phyloP scores from a whole-genome alignment of 2,113 vertebrate genomes.

The Erpornis zantholeuca region DNA sequence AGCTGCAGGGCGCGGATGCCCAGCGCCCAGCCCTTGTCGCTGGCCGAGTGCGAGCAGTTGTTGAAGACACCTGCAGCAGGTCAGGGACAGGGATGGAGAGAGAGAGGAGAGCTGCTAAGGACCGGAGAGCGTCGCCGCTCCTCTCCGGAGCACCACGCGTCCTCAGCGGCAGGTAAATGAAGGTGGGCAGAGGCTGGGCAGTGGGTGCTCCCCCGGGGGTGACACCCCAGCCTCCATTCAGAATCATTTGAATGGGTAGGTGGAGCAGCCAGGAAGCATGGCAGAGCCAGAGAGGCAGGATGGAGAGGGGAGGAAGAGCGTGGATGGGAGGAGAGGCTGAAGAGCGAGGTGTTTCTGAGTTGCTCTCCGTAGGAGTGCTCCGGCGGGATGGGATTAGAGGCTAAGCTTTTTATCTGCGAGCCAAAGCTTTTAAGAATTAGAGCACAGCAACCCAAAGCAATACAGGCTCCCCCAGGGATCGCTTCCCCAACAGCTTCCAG shows the following conservation, averaged over 20 bases:
- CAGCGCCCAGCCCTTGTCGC: conserved; percentile 91
- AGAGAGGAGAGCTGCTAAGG: neutral
- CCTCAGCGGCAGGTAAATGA: accelerated
- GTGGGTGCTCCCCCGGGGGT: too few relatives aligned
- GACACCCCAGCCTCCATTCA: neutral
- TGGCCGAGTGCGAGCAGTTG: conserved; percentile 89
- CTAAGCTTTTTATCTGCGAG: conserved; percentile 39
- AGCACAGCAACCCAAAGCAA: conserved; percentile 1
- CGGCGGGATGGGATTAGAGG: neutral
- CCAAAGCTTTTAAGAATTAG: conserved; percentile 53
- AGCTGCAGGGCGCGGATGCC: conserved; percentile 83
- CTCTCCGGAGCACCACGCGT: accelerated
- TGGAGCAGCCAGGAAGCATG: neutral
- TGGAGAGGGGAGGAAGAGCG: neutral
- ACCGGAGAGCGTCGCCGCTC: neutral
- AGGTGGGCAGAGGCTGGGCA: neutral
- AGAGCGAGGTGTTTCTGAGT: neutral
- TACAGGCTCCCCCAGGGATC: neutral
- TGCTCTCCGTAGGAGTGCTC: neutral
- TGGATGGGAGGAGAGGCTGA: neutral
- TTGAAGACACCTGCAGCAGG: conserved; percentile 86
- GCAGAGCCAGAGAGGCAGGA: neutral
- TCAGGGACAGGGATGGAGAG: neutral
- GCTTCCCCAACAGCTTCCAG: conserved; percentile 15
- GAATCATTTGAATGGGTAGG: neutral